phyloP scores from a whole-genome alignment of 2,888 invertebrate species.

The Eudasyphora cyanicolor region DNA sequence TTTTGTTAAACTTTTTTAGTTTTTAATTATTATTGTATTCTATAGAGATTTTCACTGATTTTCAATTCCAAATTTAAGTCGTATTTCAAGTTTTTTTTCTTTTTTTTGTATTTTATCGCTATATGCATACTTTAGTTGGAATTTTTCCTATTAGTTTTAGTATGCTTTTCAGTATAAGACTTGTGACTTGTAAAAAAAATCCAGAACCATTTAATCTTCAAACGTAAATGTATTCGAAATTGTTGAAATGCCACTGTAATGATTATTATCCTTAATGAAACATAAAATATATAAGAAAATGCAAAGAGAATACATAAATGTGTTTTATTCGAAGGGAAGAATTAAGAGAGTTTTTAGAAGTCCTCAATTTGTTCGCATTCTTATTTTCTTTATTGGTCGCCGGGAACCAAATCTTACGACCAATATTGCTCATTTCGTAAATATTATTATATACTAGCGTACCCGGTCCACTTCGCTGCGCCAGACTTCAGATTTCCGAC shows the following conservation, averaged over 20 bases:
- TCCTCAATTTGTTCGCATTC: too few species aligned
- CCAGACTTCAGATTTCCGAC: too few species aligned
- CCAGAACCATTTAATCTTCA: constrained; percentile 32
- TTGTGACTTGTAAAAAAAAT: constrained; percentile 51
- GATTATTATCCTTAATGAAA: constrained; percentile 50
- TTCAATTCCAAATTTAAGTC: constrained; percentile 21
- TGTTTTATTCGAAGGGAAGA: too few species aligned
- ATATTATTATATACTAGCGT: too few species aligned
- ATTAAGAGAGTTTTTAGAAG: too few species aligned
- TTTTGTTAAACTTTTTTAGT: constrained; percentile 38
- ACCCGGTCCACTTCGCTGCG: too few species aligned
- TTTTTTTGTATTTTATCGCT: constrained; percentile 17
- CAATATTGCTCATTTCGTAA: too few species aligned
- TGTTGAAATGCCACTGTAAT: constrained; percentile 29
- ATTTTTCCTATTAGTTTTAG: constrained; percentile 56
- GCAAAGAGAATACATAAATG: neutral
- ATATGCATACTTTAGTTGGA: constrained; percentile 38
- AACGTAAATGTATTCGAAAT: constrained; percentile 26
- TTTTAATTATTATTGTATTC: constrained; percentile 28
- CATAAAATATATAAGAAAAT: constrained; percentile 23
- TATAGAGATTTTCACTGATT: constrained; percentile 9
- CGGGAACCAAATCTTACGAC: too few species aligned
- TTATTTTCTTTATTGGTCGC: too few species aligned
- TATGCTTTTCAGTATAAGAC: constrained; percentile 39
- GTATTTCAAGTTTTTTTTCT: too few species aligned